Evolutionary conservation across 2,113 vertebrate species (phyloP), one percentile per base, ranked within the genome.

Genomic region (Dryoscopus gambensis): DNA sequence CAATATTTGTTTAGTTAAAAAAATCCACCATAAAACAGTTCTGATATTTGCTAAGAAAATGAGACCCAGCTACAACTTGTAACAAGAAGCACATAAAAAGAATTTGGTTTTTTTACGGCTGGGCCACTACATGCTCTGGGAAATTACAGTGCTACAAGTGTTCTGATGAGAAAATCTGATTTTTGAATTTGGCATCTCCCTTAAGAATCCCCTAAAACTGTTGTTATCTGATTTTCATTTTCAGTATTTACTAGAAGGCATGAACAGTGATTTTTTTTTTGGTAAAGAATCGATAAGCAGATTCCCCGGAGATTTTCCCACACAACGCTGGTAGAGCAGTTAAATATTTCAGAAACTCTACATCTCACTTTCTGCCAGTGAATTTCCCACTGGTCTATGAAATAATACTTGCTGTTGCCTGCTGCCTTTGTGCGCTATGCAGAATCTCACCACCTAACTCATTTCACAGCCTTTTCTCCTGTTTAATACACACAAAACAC

Each of bases 151-250:
- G 15, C 30, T 75, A 21, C 6, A 8, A 57, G 39, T 63, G 42
- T 64, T 78, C 76, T 87, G 76, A 68, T 78, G 20, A 92, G 40
- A 78, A 75, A 78, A 87, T 50, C 35, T 47, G 64, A 81, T 92
- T 78, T 85, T 78, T 87, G 1, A 71, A 71, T 55, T 92, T 63
- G 83, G 73, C 6, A 75, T 84, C 49, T 91, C 93, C 89, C 91
- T 90, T 74, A 84, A 84, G 70, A 90, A 80, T 44, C 82, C 88
- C 90, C 79, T 70, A 62, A 39, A 76, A 60, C 6, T 47, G 8
- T 10, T 31, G 28, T 63, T 59, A 80, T 77, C 79, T 89, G 42
- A 81, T 79, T 92, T 94, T 94, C 78, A 91, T 82, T 94, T 94
- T 89, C 69, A 79, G 22, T 75, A 46, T 81, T 87, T 94, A 59